A percentile compares a stretch with the other conserved stretches of the same genome.
Conservation (phyloP, 92 coral and sea anemone species). For the Umimayanthus chanpuru region DNA sequence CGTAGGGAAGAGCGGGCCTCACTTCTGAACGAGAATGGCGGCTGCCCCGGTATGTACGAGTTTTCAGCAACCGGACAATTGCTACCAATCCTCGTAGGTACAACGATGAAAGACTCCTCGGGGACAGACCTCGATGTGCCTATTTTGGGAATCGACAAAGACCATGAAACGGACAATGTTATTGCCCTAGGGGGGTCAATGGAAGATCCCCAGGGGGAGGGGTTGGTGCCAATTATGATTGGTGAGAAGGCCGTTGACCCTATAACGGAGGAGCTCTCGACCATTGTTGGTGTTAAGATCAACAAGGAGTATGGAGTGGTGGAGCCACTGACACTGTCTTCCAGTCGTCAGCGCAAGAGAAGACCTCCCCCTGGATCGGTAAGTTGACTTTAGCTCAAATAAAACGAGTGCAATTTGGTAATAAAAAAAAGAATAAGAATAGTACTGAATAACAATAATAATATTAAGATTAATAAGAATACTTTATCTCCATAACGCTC, state of each 20-base stretch:
- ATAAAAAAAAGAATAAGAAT: too few species aligned
- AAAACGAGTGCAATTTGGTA: too few species aligned
- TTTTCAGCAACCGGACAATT: slow-evolving; percentile 95
- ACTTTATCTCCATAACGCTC: too few species aligned
- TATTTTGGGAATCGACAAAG: slow-evolving; percentile 88
- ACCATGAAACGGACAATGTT: slow-evolving; percentile 83
- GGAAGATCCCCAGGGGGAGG: slow-evolving; percentile 98
- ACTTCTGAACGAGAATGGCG: slow-evolving; percentile 88
- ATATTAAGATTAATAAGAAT: too few species aligned
- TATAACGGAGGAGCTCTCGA: slow-evolving; percentile 84
- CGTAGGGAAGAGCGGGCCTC: slow-evolving; percentile 92
- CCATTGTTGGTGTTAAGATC: slow-evolving; percentile 88
- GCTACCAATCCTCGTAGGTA: slow-evolving; percentile 95
- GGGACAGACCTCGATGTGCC: slow-evolving; percentile 96
- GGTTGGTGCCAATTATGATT: slow-evolving; percentile 95
- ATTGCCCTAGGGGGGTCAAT: slow-evolving; percentile 96
- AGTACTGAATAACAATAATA: too few species aligned
- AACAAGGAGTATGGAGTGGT: slow-evolving; percentile 89
- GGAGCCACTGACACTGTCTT: slow-evolving; percentile 93
- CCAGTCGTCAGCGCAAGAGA: slow-evolving; percentile 85
- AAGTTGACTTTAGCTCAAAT: slow-evolving; percentile 1
- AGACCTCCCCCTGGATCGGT: slow-evolving; percentile 95
- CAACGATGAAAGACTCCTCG: slow-evolving; percentile 77
- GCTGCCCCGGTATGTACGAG: slow-evolving; percentile 98
- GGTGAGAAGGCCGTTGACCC: slow-evolving; percentile 99